These are phyloP conservation scores for Selene dorsalis DNA, from an alignment of 2,797 vertebrate species.

Conservation along the genomic window DNA sequence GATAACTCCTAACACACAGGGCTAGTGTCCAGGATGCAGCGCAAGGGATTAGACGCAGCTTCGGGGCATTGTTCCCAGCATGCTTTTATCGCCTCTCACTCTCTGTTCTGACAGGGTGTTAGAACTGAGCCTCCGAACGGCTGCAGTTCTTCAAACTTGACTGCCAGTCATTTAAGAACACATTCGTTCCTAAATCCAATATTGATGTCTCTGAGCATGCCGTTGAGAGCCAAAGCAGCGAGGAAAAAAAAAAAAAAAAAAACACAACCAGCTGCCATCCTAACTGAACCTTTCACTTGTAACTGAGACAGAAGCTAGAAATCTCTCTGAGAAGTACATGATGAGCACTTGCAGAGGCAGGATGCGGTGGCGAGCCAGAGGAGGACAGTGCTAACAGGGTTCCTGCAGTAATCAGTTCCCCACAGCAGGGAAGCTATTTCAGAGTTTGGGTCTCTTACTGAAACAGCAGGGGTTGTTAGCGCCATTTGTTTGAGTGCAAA, in stretches of 20 bases:
- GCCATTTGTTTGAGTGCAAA: slow-evolving; percentile 70
- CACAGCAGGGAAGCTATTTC: slow-evolving; percentile 55
- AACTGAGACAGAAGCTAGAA: slow-evolving; percentile 33
- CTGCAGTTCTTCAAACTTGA: slow-evolving; percentile 15
- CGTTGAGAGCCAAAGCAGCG: slow-evolving; percentile 4
- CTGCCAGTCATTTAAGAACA: slow-evolving; percentile 54
- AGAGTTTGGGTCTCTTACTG: slow-evolving; percentile 49
- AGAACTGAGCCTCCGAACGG: slow-evolving; percentile 49
- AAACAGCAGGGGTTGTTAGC: slow-evolving; percentile 64
- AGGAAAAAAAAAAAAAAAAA: not conserved
- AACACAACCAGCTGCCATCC: not conserved
- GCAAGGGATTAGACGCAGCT: slow-evolving; percentile 68
- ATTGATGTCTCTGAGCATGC: slow-evolving; percentile 12
- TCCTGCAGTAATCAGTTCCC: slow-evolving; percentile 69
- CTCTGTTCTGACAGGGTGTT: slow-evolving; percentile 60
- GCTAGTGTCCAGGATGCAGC: slow-evolving; percentile 62
- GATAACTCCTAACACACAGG: slow-evolving; percentile 57
- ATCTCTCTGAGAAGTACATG: slow-evolving; percentile 39
- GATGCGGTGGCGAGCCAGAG: slow-evolving; percentile 44
- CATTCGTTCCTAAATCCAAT: slow-evolving; percentile 61
- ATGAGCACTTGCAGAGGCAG: slow-evolving; percentile 32
- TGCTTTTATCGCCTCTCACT: slow-evolving; percentile 66
- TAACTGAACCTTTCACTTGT: slow-evolving; percentile 21
- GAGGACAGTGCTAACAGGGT: slow-evolving; percentile 61
- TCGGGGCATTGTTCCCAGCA: slow-evolving; percentile 63